These are phyloP conservation scores for Cataglyphis hispanica DNA, from an alignment of 1,140 invertebrate genomes.

Conservation along the genomic window DNA sequence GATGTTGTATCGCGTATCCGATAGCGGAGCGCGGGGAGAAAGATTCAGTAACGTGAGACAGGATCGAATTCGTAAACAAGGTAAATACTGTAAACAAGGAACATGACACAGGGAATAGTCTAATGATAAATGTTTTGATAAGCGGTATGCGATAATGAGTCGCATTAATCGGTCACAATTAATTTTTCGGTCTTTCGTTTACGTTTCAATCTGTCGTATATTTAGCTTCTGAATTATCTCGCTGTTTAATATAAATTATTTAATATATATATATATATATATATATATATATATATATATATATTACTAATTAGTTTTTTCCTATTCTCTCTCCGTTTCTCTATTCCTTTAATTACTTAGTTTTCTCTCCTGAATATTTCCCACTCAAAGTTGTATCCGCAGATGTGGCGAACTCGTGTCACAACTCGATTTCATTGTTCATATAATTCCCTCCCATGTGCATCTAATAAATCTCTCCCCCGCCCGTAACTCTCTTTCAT, in stretches of 20 bases:
- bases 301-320: no score
- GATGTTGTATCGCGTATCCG: constrained; percentile 71
- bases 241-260: neutral
- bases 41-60: constrained; percentile 10
- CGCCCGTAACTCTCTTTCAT: neutral
- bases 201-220: neutral
- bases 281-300: no score
- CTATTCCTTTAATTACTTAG: no score
- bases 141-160: neutral
- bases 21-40: constrained; percentile 53
- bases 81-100: constrained; percentile 18
- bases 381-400: neutral
- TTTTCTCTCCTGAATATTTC: neutral
- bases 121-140: neutral
- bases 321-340: no score
- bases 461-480: constrained; percentile 7
- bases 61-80: constrained; percentile 17
- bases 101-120: constrained; percentile 22
- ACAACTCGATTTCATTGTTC: neutral
- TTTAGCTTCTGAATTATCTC: neutral
- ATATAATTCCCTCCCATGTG: neutral
- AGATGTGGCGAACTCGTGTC: no score
- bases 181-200: neutral
- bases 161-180: neutral
- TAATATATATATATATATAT: no score